These are phyloP conservation scores for Carettochelys insculpta DNA, from an alignment of 2,113 vertebrate species.

Conservation along the genomic window DNA sequence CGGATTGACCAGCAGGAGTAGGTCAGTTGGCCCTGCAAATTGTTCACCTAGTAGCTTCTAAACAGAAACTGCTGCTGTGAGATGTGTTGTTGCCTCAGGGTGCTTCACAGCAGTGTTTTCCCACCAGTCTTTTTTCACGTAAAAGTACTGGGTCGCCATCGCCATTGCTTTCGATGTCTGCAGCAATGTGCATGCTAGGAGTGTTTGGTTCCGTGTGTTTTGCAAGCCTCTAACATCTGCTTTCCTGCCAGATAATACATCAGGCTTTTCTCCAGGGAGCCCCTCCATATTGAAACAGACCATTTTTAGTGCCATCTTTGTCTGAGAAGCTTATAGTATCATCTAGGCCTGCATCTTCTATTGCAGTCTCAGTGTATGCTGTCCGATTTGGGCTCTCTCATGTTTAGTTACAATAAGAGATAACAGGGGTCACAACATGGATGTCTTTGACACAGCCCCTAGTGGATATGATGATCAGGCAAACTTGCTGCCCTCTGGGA, in stretches of 20 bases:
- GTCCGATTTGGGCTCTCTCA: background rate
- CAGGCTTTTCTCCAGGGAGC: background rate
- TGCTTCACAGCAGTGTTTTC: background rate
- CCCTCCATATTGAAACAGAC: background rate
- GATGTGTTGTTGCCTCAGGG: background rate
- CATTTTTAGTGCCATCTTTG: background rate
- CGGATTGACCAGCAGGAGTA: background rate
- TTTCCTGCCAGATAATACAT: background rate
- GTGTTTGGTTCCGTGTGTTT: background rate
- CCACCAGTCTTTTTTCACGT: background rate
- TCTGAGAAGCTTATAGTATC: background rate
- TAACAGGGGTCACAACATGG: background rate
- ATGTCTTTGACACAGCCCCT: background rate
- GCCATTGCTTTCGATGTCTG: background rate
- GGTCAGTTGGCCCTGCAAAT: background rate
- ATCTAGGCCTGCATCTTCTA: background rate
- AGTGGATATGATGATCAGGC: background rate
- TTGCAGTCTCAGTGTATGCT: background rate
- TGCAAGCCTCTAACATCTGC: background rate
- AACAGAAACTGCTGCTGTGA: background rate
- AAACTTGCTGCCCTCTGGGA: background rate
- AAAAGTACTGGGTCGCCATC: background rate
- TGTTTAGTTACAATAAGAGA: background rate
- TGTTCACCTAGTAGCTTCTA: background rate
- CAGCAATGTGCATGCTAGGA: background rate